A percentile compares a stretch with the other conserved stretches of the same genome.
Evolutionary conservation across 2,888 invertebrate species (phyloP).

Genomic region (Strigamia transsilvanica): DNA sequence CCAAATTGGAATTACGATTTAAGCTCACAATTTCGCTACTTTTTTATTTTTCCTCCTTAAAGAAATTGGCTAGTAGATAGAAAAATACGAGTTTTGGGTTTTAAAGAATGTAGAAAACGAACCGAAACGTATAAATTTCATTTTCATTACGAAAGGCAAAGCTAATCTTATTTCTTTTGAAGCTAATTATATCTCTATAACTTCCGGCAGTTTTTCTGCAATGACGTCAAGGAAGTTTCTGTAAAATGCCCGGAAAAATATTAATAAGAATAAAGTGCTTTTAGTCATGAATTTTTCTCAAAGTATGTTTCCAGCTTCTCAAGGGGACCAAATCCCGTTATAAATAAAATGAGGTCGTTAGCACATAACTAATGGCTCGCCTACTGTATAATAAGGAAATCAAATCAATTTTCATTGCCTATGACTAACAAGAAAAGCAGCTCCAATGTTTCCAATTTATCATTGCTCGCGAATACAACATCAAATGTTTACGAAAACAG

Average conservation of each 20-base stretch:
- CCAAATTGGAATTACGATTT: neutral
- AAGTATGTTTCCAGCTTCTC: neutral
- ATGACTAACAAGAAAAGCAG: constrained; percentile 14
- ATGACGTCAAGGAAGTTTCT: constrained; percentile 4
- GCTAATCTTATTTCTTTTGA: neutral
- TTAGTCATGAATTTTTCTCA: constrained; percentile 22
- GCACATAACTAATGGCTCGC: constrained; percentile 13
- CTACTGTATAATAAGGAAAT: constrained; percentile 27
- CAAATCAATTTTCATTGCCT: constrained; percentile 46
- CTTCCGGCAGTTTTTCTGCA: constrained; percentile 24
- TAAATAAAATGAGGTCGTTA: constrained; percentile 32
- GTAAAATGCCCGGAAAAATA: constrained; percentile 33
- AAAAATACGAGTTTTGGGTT: neutral
- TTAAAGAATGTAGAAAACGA: neutral
- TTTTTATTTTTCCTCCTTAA: neutral
- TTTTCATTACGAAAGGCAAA: neutral
- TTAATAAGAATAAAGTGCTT: constrained; percentile 46
- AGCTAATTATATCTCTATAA: constrained; percentile 5
- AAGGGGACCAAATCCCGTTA: neutral
- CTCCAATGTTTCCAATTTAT: constrained; percentile 26
- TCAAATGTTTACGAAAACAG: neutral
- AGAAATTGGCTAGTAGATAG: too few relatives aligned
- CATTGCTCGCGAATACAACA: neutral
- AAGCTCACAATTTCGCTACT: neutral
- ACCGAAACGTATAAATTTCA: neutral